Evolutionary conservation across 2,888 invertebrate species (phyloP), one percentile per base, ranked within the genome.

Genomic region (Meta bourneti): DNA sequence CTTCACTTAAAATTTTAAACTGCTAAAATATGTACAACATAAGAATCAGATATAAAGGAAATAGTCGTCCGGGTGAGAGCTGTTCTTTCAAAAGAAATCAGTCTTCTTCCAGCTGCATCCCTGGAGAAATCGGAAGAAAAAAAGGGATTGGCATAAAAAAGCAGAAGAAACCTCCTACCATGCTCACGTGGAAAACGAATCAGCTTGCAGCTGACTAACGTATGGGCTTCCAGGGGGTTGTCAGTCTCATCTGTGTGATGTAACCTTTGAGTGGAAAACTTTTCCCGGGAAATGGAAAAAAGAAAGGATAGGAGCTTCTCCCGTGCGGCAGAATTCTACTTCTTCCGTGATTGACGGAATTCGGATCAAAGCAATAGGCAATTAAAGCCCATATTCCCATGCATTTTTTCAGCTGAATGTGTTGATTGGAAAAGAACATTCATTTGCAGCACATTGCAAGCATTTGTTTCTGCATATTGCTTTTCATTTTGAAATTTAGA

Each of bases 171-270:
- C 34, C 34, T 61, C 79, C 54, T 54, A 54, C 34, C 20, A 54
- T 0, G 54, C 61, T 11, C 52, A 51, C 78, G n/a, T 19, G 78
- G 78, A 78, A 78, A 54, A 54, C 61, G 61, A 61, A 61, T 61
- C 34, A 20, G 79, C 54, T 54, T 51, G 49, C 77, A 52, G 52
- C 77, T 34, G 34, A 34, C 34, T 51, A 13, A 34, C 79, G 61
- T 16, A 8, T 4, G 54, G 20, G 54, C 54, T 48, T 79, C 13
- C 61, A 11, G 9, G 69, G 48, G 61, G 34, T 13, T 61, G 79
- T 79, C 79, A 79, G 20, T 61, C 34, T 20, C 79, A 79, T 52
- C 78, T 78, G 78, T 16, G 19, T 78, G 54, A 34, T 20, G 54
- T 61, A 78, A 79, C 79, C 34, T 34, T 79, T 79, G 61, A 61